Evolutionary conservation across 2,888 invertebrate genomes (phyloP), one percentile per base, ranked within the genome.

Genomic region (Scaptomyza flava): DNA sequence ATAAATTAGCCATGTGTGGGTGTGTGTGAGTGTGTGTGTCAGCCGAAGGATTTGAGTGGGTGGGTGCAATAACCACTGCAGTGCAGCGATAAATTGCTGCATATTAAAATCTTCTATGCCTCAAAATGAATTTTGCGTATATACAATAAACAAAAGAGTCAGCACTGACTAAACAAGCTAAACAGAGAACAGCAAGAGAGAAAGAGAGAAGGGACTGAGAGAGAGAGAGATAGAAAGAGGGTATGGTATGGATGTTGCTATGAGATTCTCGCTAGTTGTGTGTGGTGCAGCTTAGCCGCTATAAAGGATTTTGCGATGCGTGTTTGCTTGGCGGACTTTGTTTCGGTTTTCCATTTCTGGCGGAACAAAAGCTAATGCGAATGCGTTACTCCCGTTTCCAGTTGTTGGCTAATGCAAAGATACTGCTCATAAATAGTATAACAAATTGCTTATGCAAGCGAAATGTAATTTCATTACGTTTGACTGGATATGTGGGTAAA

Each of bases 91-190:
- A 82, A 81, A 82, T 67, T 76, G 62, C 65, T 68, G 71, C 73
- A 77, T 72, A 77, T 77, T 78, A 77, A 77, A 78, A 81, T 77
- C 67, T 67, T 70, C 70, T 73, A 75, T 63, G 84, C 75, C 78
- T 83, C 74, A 75, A 77, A 86, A 89, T 89, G 78, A 85, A 83
- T 86, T 89, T 79, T 83, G 81, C 75, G 83, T 77, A 81, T 74
- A 74, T 75, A 70, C 76, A 27, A 27, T 73, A 77, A 83, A 83
- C 81, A 79, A 77, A 76, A 77, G 77, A 48, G 56, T 67, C 27
- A 7, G 57, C 30, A 38, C 45, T 27, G 43, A 46, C 41, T 27
- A 17, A 43, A 20, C 7, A 23, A 7, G 33, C 20, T 41, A 27
- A 27, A 27, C 36, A 34, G 6, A 20, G 12, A n/a, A 23, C 3